These are phyloP conservation scores for Tyrophagus putrescentiae DNA, from an alignment of 1,140 invertebrate species.

Conservation along the genomic window DNA sequence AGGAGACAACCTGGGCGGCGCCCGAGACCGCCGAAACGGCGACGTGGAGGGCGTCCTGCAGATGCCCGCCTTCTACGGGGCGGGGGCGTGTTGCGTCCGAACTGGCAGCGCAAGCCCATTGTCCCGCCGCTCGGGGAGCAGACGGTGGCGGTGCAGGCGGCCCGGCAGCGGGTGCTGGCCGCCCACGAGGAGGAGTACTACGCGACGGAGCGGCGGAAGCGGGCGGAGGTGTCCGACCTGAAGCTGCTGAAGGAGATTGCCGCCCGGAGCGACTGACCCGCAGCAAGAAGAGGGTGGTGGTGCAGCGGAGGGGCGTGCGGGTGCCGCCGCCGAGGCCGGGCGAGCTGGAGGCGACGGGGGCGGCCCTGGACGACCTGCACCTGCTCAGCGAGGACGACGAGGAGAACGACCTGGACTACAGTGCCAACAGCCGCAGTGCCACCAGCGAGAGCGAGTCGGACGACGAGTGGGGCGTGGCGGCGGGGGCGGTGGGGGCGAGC, in stretches of 20 bases:
- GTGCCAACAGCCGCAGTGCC: constrained; percentile 25
- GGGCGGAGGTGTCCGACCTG: not conserved
- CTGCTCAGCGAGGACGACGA: constrained; percentile 17
- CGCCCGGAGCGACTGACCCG: constrained; percentile 22
- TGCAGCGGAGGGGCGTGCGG: constrained; percentile 25
- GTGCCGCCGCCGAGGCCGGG: constrained; percentile 24
- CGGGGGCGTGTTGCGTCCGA: not conserved
- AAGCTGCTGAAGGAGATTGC: constrained; percentile 9
- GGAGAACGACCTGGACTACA: constrained; percentile 29
- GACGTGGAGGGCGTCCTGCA: not conserved
- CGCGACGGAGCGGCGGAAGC: constrained; percentile 2
- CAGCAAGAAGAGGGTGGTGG: constrained; percentile 21
- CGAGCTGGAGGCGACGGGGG: no score
- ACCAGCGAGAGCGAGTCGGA: constrained; percentile 24
- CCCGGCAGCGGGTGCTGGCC: not conserved
- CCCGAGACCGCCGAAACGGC: not conserved
- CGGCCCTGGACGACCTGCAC: not conserved
- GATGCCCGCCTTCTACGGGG: constrained; percentile 34
- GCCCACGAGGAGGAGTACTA: constrained; percentile 12
- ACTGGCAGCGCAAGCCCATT: not conserved
- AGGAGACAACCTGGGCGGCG: not conserved
- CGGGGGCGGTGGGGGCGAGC: no score
- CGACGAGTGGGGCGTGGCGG: constrained; percentile 22
- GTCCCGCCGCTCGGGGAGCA: not conserved
- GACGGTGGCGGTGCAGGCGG: not conserved